phyloP scores from a whole-genome alignment of 2,888 invertebrate species.

The Holacanthella duospinosa region DNA sequence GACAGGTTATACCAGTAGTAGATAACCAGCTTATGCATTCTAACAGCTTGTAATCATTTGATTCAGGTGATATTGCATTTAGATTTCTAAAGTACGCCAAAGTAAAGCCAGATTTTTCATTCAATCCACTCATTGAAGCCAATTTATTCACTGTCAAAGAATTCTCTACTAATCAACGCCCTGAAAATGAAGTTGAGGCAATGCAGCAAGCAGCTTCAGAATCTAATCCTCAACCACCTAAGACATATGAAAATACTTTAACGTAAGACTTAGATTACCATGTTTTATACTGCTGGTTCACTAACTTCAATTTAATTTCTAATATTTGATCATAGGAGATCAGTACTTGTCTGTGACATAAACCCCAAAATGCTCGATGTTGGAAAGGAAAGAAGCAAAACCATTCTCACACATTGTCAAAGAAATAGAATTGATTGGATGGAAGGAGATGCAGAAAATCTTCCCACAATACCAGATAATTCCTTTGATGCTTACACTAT shows the following conservation, averaged over 20 bases:
- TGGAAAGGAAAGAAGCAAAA: conserved; percentile 62
- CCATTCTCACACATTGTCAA: conserved; percentile 46
- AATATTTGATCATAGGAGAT: conserved; percentile 18
- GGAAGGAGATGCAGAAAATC: conserved; percentile 72
- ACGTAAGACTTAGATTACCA: neutral
- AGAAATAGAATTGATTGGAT: conserved; percentile 43
- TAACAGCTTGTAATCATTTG: neutral
- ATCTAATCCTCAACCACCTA: conserved; percentile 4
- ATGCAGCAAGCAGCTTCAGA: conserved; percentile 12
- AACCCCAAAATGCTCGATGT: conserved; percentile 90
- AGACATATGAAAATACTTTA: neutral
- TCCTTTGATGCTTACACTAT: conserved; percentile 86
- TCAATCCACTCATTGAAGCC: neutral
- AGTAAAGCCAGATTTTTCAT: conserved; percentile 5
- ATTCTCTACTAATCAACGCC: neutral
- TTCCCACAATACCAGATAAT: conserved; percentile 59
- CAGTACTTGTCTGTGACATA: conserved; percentile 76
- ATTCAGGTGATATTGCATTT: conserved; percentile 81
- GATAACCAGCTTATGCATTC: neutral
- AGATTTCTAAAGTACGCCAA: conserved; percentile 51
- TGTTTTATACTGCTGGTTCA: neutral
- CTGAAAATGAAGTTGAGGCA: conserved; percentile 25
- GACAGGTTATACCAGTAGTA: conserved; percentile 55
- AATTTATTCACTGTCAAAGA: neutral
- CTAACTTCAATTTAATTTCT: neutral